Evolutionary conservation across 2,113 vertebrate genomes (phyloP), one percentile per base, ranked within the genome.

Genomic region (Nothobranchius furzeri): DNA sequence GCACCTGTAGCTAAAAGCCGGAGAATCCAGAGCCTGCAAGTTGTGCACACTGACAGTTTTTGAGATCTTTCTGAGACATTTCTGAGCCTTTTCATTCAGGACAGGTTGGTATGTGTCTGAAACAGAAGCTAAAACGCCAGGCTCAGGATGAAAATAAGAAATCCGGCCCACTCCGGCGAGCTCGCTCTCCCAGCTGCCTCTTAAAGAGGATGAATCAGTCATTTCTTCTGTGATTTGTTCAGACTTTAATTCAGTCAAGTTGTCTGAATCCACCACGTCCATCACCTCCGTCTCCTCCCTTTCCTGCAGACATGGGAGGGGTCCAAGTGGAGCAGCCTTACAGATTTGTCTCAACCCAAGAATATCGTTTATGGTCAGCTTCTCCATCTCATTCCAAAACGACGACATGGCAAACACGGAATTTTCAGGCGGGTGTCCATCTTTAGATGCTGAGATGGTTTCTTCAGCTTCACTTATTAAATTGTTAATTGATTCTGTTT

Each of bases 341-440:
- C 42, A 58, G 9, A 73, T 70, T 43, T 70, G 74, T 45, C 87
- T 69, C 40, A 92, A 74, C 45, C 84, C 83, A 63, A 94, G 51
- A 57, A 94, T 94, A 65, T 94, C 93, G 3, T 92, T 93, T 62
- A 94, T 93, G 1, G 93, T 94, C 67, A 94, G 70, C 58, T 88
- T 93, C 60, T 93, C 93, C 93, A 94, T 93, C 62, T 93, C 92
- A 49, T 70, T 85, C 93, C 93, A 94, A 48, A 94, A 94, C 24
- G 90, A 90, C 2, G 93, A 94, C 70, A 94, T 93, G 11, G 89
- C 85, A 53, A 88, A 92, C 11, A 90, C 86, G 35, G 89, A 76
- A 40, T 82, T 47, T 47, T 73, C 64, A 11, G 68, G 24, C 71
- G 77, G 20, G 14, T 46, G 12, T 46, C 79, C 64, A 54, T 51